Evolutionary conservation across 2,113 vertebrate genomes (phyloP).

Genomic region (Indri indri): DNA sequence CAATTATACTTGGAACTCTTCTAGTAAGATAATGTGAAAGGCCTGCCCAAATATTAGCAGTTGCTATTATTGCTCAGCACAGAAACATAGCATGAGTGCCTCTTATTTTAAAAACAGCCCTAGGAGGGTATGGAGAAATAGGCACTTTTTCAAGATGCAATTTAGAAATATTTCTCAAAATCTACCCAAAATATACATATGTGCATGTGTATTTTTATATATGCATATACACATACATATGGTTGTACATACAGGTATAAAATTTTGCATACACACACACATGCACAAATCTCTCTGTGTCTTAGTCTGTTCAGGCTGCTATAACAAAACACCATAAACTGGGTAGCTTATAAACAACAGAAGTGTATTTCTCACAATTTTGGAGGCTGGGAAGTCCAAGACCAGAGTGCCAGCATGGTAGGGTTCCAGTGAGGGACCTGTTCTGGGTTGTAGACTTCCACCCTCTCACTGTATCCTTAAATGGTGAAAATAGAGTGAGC

Average conservation of each 20-base stretch:
- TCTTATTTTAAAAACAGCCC: neutral
- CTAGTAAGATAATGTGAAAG: neutral
- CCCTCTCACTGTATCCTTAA: neutral
- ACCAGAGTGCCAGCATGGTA: neutral
- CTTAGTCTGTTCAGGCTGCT: neutral
- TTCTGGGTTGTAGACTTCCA: neutral
- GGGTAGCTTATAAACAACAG: neutral
- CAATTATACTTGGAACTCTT: neutral
- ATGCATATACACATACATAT: neutral
- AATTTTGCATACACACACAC: neutral
- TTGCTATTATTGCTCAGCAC: neutral
- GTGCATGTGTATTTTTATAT: neutral
- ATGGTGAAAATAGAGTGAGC: neutral
- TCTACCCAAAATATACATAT: neutral
- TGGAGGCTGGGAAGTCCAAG: neutral
- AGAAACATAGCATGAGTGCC: neutral
- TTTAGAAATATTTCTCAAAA: neutral
- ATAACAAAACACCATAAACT: neutral
- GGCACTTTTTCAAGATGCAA: neutral
- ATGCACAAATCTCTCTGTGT: neutral
- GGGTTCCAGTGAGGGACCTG: neutral
- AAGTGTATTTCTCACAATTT: neutral
- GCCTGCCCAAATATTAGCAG: neutral
- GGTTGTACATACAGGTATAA: neutral
- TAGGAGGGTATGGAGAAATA: neutral